These are phyloP conservation scores for Protonibea diacanthus DNA, from an alignment of 2,797 vertebrate genomes.

Conservation along the genomic window DNA sequence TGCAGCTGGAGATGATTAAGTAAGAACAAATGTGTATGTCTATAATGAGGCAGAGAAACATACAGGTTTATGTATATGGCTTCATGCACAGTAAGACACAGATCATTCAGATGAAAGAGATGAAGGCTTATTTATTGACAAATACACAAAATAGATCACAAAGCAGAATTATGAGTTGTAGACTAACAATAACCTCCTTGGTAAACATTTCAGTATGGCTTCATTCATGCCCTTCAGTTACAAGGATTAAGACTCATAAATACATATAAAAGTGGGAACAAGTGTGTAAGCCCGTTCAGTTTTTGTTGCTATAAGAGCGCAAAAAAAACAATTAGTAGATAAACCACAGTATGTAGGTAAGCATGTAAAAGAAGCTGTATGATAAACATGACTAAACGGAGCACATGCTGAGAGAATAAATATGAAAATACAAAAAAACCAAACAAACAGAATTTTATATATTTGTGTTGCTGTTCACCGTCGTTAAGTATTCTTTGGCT, in stretches of 20 bases:
- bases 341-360: constrained; percentile 54
- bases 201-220: constrained; percentile 74
- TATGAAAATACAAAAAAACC: constrained; percentile 70
- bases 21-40: not conserved
- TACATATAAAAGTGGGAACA: constrained; percentile 64
- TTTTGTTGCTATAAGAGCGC: constrained; percentile 33
- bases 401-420: constrained; percentile 79
- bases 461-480: constrained; percentile 64
- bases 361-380: constrained; percentile 50
- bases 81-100: constrained; percentile 8
- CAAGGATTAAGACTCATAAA: constrained; percentile 80
- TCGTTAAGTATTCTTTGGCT: constrained; percentile 60
- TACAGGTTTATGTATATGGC: not conserved
- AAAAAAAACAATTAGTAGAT: constrained; percentile 43
- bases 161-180: constrained; percentile 59
- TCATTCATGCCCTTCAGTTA: constrained; percentile 57
- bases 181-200: constrained; percentile 44
- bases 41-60: not conserved
- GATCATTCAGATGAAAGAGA: constrained; percentile 34
- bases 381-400: constrained; percentile 69
- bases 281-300: constrained; percentile 13
- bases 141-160: constrained; percentile 66
- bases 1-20: no score
- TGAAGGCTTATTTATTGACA: constrained; percentile 79
- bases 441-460: constrained; percentile 45